These are phyloP conservation scores for Macrostomum cliftonense DNA, from an alignment of 2,888 invertebrate genomes.

Conservation along the genomic window DNA sequence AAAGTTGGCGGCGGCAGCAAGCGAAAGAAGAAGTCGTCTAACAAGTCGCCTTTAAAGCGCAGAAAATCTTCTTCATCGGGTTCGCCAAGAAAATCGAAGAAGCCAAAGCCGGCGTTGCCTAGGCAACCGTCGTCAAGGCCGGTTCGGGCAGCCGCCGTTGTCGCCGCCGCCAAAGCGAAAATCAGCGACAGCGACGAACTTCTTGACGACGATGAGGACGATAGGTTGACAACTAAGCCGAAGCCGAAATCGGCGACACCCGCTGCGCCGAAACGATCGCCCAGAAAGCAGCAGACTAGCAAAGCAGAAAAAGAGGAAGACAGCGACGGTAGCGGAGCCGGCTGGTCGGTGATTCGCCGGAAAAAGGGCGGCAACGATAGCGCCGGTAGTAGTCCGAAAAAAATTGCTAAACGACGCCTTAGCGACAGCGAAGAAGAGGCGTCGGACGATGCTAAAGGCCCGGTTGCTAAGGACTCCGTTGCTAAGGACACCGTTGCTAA, in stretches of 20 bases:
- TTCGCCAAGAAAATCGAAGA: no score
- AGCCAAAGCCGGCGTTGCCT: no score
- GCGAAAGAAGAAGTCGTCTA: conserved; percentile 5
- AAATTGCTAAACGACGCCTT: conserved; percentile 21
- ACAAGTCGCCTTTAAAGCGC: no score
- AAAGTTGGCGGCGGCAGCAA: not conserved
- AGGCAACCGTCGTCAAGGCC: no score
- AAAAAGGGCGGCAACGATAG: no score
- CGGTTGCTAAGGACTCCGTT: not conserved
- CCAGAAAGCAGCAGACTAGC: conserved; percentile 14
- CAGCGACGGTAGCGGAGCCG: conserved; percentile 3
- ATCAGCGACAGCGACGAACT: no score
- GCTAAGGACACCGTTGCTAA: no score
- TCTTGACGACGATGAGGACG: no score
- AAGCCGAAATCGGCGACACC: conserved; percentile 35
- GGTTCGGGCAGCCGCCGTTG: no score
- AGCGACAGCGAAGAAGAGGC: conserved; percentile 16
- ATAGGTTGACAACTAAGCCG: no score
- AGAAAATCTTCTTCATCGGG: no score
- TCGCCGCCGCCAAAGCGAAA: no score
- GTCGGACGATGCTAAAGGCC: not conserved
- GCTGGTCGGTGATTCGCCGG: not conserved
- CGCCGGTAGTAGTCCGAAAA: conserved; percentile 8
- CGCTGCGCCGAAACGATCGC: conserved; percentile 20
- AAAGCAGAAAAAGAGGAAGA: conserved; percentile 5